These are phyloP conservation scores for Sphaerodactylus townsendi DNA, from an alignment of 2,113 vertebrate species.

Conservation along the genomic window DNA sequence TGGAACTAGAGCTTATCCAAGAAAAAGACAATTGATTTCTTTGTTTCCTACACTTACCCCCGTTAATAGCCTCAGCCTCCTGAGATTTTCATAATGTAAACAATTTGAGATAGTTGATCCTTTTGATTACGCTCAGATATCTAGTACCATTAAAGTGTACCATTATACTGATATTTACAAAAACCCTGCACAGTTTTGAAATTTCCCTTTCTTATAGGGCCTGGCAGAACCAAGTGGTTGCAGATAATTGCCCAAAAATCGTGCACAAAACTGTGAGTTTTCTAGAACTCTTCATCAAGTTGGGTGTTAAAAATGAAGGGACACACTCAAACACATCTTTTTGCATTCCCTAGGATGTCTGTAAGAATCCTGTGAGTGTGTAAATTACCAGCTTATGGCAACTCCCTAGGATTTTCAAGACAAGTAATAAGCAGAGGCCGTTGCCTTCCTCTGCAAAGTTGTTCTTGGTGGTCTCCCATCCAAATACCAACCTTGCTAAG, in stretches of 20 bases:
- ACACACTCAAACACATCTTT: too few species aligned
- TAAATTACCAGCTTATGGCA: too few species aligned
- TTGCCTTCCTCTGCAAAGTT: too few species aligned
- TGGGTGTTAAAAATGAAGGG: neutral
- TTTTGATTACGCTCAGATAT: constrained; percentile 21
- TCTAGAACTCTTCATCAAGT: too few species aligned
- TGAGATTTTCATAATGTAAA: constrained; percentile 7
- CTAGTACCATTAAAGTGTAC: neutral
- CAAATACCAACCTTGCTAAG: too few species aligned
- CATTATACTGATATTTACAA: neutral
- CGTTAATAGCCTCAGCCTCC: neutral
- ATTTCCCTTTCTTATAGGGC: neutral
- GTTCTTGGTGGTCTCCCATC: too few species aligned
- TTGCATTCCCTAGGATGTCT: too few species aligned
- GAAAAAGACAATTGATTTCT: constrained; percentile 4
- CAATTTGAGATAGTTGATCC: neutral
- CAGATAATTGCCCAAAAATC: neutral
- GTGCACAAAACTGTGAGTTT: neutral
- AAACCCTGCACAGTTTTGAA: constrained; percentile 8
- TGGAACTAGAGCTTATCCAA: constrained; percentile 16
- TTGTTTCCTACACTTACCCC: neutral
- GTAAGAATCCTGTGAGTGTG: too few species aligned
- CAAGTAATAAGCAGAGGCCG: too few species aligned
- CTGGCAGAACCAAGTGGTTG: neutral
- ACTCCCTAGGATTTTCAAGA: too few species aligned